These are phyloP conservation scores for Anneissia japonica DNA, from an alignment of 35 echinoderm and acorn worm species.

Conservation along the genomic window DNA sequence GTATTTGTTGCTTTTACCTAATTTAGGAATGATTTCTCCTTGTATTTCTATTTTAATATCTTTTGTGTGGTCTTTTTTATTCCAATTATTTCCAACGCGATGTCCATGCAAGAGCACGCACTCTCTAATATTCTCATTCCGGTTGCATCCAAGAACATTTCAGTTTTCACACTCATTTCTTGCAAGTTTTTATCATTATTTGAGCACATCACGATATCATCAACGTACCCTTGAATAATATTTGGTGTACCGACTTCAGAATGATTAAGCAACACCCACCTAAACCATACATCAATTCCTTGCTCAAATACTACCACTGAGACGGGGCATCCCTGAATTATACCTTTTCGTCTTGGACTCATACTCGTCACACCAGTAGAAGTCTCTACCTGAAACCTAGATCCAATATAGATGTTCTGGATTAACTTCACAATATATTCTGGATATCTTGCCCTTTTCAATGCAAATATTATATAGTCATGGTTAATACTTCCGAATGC, in stretches of 20 bases:
- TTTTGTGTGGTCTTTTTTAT: not conserved
- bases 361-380: not conserved
- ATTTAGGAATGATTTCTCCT: no score
- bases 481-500: no score
- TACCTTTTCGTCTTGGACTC: not conserved
- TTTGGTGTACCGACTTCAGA: not conserved
- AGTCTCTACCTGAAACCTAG: not conserved
- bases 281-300: not conserved
- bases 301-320: not conserved
- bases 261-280: not conserved
- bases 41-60: no score
- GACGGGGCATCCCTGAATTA: not conserved
- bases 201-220: not conserved
- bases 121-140: not conserved
- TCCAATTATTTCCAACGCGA: not conserved
- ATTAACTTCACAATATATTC: no score
- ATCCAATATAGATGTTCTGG: no score
- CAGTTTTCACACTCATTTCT: not conserved
- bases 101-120: not conserved
- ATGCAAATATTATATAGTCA: no score
- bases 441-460: no score
- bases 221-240: not conserved
- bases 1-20: no score
- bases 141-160: not conserved
- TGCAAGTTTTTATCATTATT: not conserved